Conservation (phyloP, 2,113 vertebrate genomes). For the Dasyornis broadbenti region DNA sequence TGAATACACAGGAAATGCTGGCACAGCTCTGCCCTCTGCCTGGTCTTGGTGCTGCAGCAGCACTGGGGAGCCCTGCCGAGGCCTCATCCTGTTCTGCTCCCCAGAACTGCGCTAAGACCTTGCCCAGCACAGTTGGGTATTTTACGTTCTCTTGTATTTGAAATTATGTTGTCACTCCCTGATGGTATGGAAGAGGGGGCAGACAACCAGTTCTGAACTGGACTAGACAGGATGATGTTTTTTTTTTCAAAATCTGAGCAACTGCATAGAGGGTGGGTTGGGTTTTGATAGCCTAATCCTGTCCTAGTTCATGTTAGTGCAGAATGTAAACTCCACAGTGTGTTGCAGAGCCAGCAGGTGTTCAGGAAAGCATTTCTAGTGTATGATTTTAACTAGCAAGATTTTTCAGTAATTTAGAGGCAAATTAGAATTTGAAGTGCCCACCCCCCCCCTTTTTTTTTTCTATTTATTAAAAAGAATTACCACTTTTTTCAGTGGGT, state of each 20-base stretch:
- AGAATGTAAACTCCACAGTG: accelerated
- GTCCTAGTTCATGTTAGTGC: accelerated
- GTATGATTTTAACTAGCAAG: neutral
- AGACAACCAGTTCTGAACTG: no score
- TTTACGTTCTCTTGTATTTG: accelerated
- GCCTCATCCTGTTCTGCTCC: accelerated
- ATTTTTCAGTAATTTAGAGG: neutral
- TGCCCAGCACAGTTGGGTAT: accelerated
- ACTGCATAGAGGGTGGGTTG: accelerated
- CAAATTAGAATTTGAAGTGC: neutral
- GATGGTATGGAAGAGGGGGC: no score
- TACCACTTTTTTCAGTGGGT: neutral
- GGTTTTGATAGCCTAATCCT: accelerated
- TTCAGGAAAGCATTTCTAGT: neutral
- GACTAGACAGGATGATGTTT: accelerated
- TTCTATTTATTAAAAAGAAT: neutral
- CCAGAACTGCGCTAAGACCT: accelerated
- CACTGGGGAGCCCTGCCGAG: accelerated
- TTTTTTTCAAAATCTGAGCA: neutral
- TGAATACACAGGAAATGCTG: accelerated
- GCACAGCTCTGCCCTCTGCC: neutral
- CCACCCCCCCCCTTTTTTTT: accelerated
- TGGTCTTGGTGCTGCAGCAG: accelerated
- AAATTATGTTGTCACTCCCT: accelerated
- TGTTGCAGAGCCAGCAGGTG: neutral